A percentile compares a stretch with the other conserved stretches of the same genome.
Evolutionary conservation across 2,888 invertebrate species (phyloP).

Genomic region (Platycnemis pennipes): DNA sequence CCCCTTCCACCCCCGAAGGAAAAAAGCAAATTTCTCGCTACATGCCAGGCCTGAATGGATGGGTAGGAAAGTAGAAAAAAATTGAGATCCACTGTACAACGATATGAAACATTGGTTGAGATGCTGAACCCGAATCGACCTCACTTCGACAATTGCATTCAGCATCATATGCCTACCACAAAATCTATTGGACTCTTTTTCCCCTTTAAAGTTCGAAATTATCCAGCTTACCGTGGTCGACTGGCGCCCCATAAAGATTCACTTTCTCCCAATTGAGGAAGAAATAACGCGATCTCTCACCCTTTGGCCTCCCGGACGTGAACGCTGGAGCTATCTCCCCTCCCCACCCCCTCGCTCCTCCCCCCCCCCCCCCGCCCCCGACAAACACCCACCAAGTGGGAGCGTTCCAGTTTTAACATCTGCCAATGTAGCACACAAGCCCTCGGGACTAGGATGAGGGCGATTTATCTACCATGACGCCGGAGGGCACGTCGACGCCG

Average conservation of each 20-base stretch:
- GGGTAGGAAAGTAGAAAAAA: too few relatives aligned
- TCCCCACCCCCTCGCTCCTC: not conserved
- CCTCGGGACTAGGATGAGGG: not conserved
- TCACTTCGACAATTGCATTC: too few relatives aligned
- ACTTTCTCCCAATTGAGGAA: conserved; percentile 14
- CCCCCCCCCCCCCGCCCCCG: not conserved
- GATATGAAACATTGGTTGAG: too few relatives aligned
- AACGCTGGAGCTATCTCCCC: not conserved
- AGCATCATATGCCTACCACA: too few relatives aligned
- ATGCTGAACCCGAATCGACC: too few relatives aligned
- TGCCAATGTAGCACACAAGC: conserved; percentile 28
- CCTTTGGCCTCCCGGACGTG: not conserved
- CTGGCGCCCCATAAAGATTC: not conserved
- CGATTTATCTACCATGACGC: not conserved
- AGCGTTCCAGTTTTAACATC: conserved; percentile 18
- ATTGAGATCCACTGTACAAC: too few relatives aligned
- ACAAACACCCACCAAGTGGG: not conserved
- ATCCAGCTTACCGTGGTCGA: not conserved
- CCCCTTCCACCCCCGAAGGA: too few relatives aligned
- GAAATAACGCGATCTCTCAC: not conserved
- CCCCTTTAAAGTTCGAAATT: not conserved
- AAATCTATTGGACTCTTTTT: not conserved
- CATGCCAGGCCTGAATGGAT: too few relatives aligned
- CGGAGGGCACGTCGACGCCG: not conserved
- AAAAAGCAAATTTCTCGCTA: too few relatives aligned